phyloP scores from a whole-genome alignment of 2,888 invertebrate species.

The Pherbina coryleti region DNA sequence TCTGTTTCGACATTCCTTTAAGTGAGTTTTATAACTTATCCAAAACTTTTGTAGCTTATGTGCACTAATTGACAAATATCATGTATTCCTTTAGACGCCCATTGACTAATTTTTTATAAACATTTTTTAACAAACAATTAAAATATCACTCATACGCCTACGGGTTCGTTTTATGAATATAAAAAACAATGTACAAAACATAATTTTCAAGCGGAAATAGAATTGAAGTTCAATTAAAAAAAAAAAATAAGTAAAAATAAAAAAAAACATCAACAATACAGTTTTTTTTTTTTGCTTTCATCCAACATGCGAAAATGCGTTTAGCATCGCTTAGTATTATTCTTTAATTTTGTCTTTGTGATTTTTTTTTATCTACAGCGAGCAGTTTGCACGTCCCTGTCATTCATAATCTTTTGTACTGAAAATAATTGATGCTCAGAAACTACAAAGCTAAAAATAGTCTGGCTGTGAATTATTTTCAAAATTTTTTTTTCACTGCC shows the following conservation, averaged over 20 bases:
- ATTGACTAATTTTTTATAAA: no score
- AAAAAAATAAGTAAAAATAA: not conserved
- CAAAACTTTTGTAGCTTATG: no score
- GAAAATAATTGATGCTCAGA: not conserved
- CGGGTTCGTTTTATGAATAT: not conserved
- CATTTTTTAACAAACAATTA: no score
- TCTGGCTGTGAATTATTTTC: constrained; percentile 1
- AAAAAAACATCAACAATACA: not conserved
- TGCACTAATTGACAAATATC: no score
- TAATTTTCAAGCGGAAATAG: not conserved
- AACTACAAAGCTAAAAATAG: constrained; percentile 22
- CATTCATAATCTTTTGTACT: constrained; percentile 18
- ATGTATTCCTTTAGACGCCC: no score
- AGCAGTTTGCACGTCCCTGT: not conserved
- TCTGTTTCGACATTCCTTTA: no score
- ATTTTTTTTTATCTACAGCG: not conserved
- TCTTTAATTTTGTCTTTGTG: not conserved
- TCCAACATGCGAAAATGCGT: no score
- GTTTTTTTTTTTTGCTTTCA: not conserved
- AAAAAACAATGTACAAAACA: not conserved
- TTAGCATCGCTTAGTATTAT: no score
- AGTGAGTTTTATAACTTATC: no score
- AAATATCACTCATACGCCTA: not conserved
- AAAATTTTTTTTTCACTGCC: not conserved
- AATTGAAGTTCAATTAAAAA: not conserved